Evolutionary conservation across 2,888 invertebrate genomes (phyloP).

Genomic region (Cryptocephalus primarius): DNA sequence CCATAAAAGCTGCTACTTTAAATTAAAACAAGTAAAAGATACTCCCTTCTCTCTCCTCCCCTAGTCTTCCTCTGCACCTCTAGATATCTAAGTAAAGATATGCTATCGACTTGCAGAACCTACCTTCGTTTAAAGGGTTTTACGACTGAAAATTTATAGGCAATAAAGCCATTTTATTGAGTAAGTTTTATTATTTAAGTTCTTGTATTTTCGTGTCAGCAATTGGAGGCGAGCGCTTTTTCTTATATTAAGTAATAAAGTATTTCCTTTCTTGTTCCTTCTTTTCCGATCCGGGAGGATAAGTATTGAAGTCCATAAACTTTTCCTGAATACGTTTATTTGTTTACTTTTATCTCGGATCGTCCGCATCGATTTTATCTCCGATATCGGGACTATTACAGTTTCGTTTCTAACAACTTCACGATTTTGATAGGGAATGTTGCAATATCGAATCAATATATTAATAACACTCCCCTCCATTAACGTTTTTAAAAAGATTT

Average conservation of each 20-base stretch:
- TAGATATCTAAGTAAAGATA: neutral
- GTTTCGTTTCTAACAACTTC: no score
- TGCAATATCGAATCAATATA: no score
- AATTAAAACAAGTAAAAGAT: constrained; percentile 25
- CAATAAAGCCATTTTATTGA: constrained; percentile 38
- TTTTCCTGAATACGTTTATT: constrained; percentile 20
- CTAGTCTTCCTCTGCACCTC: constrained; percentile 27
- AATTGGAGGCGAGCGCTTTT: constrained; percentile 28
- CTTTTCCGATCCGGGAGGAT: no score
- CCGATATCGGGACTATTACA: no score
- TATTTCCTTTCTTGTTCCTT: constrained; percentile 26
- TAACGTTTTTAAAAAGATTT: no score
- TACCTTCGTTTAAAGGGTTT: constrained; percentile 19
- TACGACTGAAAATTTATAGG: constrained; percentile 35
- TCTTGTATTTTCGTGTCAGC: constrained; percentile 39
- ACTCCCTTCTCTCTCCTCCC: constrained; percentile 30
- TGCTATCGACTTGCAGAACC: no score
- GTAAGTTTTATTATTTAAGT: constrained; percentile 38
- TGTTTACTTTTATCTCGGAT: no score
- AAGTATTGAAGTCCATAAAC: constrained; percentile 14
- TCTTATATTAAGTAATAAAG: constrained; percentile 34
- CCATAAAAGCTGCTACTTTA: constrained; percentile 20
- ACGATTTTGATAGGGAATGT: no score
- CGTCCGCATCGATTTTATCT: no score
- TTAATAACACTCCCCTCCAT: no score